Conservation (phyloP, 1,140 invertebrate genomes). For the Zaprionus ornatus region DNA sequence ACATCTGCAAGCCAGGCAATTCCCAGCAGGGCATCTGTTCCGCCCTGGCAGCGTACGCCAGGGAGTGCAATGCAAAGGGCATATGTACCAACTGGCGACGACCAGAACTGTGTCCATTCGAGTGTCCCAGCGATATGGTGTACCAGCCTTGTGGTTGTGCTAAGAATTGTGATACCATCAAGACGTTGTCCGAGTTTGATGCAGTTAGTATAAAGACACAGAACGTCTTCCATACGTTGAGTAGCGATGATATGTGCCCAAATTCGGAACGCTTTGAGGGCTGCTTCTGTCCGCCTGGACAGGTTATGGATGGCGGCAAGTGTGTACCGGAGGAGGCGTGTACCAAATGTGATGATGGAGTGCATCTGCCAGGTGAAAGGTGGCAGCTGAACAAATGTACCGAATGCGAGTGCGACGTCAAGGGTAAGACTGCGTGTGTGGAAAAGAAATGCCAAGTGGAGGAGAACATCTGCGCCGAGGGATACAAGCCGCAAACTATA, state of each 20-base stretch:
- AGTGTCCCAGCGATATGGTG: conserved; percentile 86
- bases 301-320: conserved; percentile 85
- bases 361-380: conserved; percentile 85
- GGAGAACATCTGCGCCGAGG: conserved; percentile 86
- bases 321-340: conserved; percentile 81
- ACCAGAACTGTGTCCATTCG: conserved; percentile 87
- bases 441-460: conserved; percentile 86
- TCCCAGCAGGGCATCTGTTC: conserved; percentile 86
- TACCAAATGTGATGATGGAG: conserved; percentile 73
- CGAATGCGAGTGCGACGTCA: conserved; percentile 88
- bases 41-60: conserved; percentile 89
- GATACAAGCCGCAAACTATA: conserved; percentile 85
- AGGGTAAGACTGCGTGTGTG: conserved; percentile 85
- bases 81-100: conserved; percentile 90
- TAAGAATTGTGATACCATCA: conserved; percentile 87
- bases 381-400: conserved; percentile 89
- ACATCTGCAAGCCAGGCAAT: conserved; percentile 86
- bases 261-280: conserved; percentile 87
- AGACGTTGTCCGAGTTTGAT: conserved; percentile 76
- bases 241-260: conserved; percentile 85
- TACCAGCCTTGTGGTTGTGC: conserved; percentile 90
- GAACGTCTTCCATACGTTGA: conserved; percentile 80
- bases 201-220: conserved; percentile 83
- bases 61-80: conserved; percentile 87
- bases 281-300: conserved; percentile 91